Percentiles rank a stretch among this genome's conserved stretches.
Evolutionary conservation across 2,113 vertebrate genomes (phyloP).

Genomic region (Lagenorhynchus albirostris): DNA sequence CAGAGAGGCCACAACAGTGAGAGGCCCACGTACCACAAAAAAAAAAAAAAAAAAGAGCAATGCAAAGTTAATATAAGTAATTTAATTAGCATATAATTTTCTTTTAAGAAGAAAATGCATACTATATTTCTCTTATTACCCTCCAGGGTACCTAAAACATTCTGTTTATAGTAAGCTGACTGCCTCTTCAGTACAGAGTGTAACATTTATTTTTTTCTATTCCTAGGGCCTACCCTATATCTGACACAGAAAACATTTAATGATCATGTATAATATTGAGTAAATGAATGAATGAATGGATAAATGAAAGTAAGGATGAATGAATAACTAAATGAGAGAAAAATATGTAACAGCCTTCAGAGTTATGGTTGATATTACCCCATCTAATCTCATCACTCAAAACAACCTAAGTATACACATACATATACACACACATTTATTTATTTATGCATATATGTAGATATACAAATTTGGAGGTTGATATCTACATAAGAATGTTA

Average conservation of each 20-base stretch:
- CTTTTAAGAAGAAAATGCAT: background rate
- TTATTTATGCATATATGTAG: background rate
- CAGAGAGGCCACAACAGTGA: no score
- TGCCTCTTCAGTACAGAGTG: background rate
- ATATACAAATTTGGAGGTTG: background rate
- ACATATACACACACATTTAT: background rate
- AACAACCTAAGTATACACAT: background rate
- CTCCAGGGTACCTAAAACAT: background rate
- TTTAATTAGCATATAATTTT: background rate
- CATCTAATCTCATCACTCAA: background rate
- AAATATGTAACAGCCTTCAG: background rate
- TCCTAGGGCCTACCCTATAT: background rate
- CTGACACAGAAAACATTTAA: background rate
- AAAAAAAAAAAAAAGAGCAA: background rate
- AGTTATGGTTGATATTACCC: background rate
- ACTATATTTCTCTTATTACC: background rate
- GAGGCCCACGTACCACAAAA: background rate
- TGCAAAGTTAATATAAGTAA: background rate
- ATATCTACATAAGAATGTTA: background rate
- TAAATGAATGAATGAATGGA: background rate
- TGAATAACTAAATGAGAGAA: background rate
- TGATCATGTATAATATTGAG: background rate
- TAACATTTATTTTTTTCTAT: background rate
- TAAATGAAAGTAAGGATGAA: background rate
- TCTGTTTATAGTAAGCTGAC: background rate